These are phyloP conservation scores for Hemaris fuciformis DNA, from an alignment of 2,888 invertebrate genomes.

Conservation along the genomic window DNA sequence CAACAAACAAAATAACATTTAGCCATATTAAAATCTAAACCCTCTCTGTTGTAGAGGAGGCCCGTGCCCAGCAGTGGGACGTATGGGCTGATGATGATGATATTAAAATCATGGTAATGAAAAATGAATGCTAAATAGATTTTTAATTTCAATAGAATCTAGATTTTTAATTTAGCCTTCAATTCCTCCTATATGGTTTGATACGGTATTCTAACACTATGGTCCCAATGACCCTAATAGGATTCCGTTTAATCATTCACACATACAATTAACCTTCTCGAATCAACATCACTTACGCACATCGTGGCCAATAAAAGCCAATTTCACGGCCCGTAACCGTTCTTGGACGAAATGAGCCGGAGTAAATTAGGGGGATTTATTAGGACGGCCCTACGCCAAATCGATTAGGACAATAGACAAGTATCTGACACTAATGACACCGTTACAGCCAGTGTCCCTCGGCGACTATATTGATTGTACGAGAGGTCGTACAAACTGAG, in stretches of 20 bases:
- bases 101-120: too few species aligned
- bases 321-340: slow-evolving; percentile 1
- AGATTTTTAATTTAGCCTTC: neutral
- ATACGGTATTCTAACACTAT: neutral
- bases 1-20: too few species aligned
- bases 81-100: too few species aligned
- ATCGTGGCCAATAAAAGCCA: neutral
- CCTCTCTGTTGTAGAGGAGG: too few species aligned
- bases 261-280: neutral
- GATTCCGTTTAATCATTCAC: neutral
- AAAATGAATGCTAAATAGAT: too few species aligned
- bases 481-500: slow-evolving; percentile 12
- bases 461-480: slow-evolving; percentile 13
- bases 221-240: neutral
- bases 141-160: neutral
- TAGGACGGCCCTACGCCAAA: neutral
- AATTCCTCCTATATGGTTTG: neutral
- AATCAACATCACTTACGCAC: neutral
- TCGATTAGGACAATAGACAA: slow-evolving; percentile 8
- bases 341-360: slow-evolving; percentile 3
- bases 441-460: slow-evolving; percentile 14
- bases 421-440: slow-evolving; percentile 1
- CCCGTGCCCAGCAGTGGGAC: too few species aligned
- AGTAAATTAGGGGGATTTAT: neutral
- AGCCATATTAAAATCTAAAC: too few species aligned